phyloP scores from a whole-genome alignment of 2,797 vertebrate species.

The Lacerta viridis region DNA sequence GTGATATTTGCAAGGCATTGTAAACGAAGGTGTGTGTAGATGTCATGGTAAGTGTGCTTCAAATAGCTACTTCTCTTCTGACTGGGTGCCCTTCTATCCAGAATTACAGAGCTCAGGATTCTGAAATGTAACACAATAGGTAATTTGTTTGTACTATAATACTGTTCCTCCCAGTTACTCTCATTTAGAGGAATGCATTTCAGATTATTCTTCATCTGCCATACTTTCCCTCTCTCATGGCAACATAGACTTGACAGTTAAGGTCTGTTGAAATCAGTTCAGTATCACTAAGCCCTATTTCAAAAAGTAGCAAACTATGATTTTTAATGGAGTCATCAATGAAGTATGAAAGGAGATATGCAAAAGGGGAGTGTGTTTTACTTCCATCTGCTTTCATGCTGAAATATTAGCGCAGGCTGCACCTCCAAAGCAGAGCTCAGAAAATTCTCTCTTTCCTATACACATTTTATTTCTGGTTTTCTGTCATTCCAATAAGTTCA shows the following conservation, averaged over 20 bases:
- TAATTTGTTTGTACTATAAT: background rate
- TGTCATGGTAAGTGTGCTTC: background rate
- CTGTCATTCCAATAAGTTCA: constrained; percentile 19
- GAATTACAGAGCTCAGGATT: constrained; percentile 15
- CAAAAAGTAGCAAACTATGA: constrained; percentile 3
- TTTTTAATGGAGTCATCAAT: background rate
- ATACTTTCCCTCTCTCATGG: background rate
- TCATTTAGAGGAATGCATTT: background rate
- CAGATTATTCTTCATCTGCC: constrained; percentile 19
- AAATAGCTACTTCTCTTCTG: background rate
- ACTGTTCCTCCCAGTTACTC: background rate
- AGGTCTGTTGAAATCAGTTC: background rate
- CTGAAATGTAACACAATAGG: background rate
- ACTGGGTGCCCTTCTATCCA: background rate
- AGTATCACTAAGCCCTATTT: background rate
- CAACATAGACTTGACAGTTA: background rate
- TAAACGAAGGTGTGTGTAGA: background rate
- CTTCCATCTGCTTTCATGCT: background rate
- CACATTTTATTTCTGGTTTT: background rate
- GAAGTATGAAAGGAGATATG: background rate
- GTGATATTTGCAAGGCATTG: background rate
- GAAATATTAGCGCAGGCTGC: background rate
- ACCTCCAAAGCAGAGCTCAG: background rate
- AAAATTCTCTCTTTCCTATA: background rate
- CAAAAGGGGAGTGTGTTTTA: background rate